phyloP scores from a whole-genome alignment of 2,797 vertebrate genomes.

The Sebastes itinus region DNA sequence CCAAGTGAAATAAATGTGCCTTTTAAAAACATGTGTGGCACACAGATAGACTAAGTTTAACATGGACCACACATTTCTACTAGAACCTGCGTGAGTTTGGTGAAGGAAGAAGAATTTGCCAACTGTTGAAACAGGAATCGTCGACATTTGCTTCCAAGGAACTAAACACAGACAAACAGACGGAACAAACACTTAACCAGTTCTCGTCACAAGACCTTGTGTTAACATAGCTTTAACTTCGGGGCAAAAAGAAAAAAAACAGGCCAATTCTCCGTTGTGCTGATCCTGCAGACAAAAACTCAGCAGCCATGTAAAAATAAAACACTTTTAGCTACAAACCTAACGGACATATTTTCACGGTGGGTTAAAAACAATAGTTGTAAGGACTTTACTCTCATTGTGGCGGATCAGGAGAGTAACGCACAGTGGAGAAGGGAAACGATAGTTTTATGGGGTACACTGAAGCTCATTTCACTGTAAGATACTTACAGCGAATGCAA shows the following conservation, averaged over 20 bases:
- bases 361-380: constrained; percentile 36
- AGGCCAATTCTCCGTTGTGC: constrained; percentile 18
- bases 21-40: constrained; percentile 53
- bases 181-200: not conserved
- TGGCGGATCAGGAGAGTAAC: constrained; percentile 15
- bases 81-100: constrained; percentile 5
- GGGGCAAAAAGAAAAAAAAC: not conserved
- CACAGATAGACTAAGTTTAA: constrained; percentile 33
- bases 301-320: constrained; percentile 21
- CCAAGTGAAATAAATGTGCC: constrained; percentile 38
- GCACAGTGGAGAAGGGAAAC: constrained; percentile 17
- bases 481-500: constrained; percentile 65
- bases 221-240: not conserved
- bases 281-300: constrained; percentile 42
- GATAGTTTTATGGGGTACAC: constrained; percentile 40
- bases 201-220: not conserved
- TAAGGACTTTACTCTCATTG: constrained; percentile 12
- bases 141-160: not conserved
- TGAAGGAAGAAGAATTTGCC: not conserved
- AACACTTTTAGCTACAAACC: constrained; percentile 22
- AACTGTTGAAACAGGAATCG: not conserved
- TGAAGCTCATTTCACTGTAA: constrained; percentile 60
- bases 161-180: not conserved
- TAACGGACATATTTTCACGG: constrained; percentile 1
- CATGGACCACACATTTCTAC: constrained; percentile 11